phyloP scores from a whole-genome alignment of 2,797 vertebrate species.

The Sebastes steindachneri region DNA sequence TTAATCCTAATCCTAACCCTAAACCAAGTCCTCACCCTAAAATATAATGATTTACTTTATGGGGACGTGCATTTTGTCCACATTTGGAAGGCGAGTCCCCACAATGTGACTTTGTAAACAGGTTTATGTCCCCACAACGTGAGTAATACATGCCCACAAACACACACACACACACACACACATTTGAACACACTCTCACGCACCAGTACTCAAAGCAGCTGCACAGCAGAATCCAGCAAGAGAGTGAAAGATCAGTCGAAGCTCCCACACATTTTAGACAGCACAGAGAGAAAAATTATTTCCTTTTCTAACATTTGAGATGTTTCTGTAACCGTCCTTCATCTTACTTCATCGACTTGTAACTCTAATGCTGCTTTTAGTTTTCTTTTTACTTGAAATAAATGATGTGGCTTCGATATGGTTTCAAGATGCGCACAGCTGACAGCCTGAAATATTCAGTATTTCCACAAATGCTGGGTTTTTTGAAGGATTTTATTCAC shows the following conservation, averaged over 20 bases:
- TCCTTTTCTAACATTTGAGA: neutral
- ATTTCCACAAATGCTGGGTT: slow-evolving; percentile 20
- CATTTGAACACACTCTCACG: neutral
- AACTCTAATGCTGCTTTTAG: slow-evolving; percentile 5
- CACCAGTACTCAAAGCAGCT: slow-evolving; percentile 28
- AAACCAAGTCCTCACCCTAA: too few relatives aligned
- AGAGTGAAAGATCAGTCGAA: slow-evolving; percentile 44
- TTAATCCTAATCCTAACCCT: too few relatives aligned
- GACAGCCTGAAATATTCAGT: slow-evolving; percentile 29
- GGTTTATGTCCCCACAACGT: too few relatives aligned
- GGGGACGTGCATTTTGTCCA: too few relatives aligned
- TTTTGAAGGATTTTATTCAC: slow-evolving; percentile 25
- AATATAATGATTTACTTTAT: too few relatives aligned
- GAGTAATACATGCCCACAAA: slow-evolving; percentile 7
- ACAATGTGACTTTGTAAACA: too few relatives aligned
- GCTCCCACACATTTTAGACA: slow-evolving; percentile 39
- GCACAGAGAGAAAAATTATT: slow-evolving; percentile 3
- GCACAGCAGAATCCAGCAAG: slow-evolving; percentile 35
- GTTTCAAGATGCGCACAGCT: slow-evolving; percentile 5
- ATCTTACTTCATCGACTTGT: slow-evolving; percentile 1
- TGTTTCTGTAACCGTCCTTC: slow-evolving; percentile 3
- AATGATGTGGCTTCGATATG: slow-evolving; percentile 16
- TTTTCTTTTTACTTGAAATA: slow-evolving; percentile 11
- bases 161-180: neutral
- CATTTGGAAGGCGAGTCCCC: too few relatives aligned